Evolutionary conservation across 2,113 vertebrate species (phyloP), one percentile per base, ranked within the genome.

Genomic region (Amphiprion ocellaris): DNA sequence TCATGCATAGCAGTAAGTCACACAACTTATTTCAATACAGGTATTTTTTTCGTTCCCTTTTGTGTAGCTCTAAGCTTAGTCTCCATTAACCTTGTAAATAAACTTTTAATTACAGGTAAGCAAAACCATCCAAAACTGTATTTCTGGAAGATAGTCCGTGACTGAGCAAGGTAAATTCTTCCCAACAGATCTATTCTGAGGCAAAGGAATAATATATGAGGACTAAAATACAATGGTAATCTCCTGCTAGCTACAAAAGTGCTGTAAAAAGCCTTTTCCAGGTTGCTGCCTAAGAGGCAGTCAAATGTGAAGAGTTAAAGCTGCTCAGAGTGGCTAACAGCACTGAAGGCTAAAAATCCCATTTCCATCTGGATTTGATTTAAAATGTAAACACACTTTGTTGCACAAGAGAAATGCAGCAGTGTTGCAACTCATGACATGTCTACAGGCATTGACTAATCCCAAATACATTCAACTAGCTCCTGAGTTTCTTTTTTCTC

Each of bases 341-440:
- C 73, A 87, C 90, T 85, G 50, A 85, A 72, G 79, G 87, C 79
- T 79, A 86, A 88, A 87, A 77, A 83, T 47, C 58, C 78, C 53
- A 70, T 87, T 83, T 89, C 83, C 85, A 89, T 89, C 81, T 94
- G 91, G 88, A 75, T 90, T 90, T 83, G 76, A 91, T 93, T 93
- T 90, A 83, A 82, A 90, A 90, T 90, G 81, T 85, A 89, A 92
- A 93, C 86, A 86, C 76, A 87, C 49, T 85, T 74, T 88, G 85
- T 90, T 83, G 77, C 79, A 65, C 76, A 84, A 88, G 33, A 79
- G 74, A 78, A 81, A 86, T 58, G 12, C 69, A 76, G 84, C 72
- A 50, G 60, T 87, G 73, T 74, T 81, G 80, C 81, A 88, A 87
- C 71, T 87, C 60, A 37, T 56, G 79, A 75, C 74, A 66, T 78